These are phyloP conservation scores for Jacana jacana DNA, from an alignment of 2,113 vertebrate genomes.

Conservation along the genomic window DNA sequence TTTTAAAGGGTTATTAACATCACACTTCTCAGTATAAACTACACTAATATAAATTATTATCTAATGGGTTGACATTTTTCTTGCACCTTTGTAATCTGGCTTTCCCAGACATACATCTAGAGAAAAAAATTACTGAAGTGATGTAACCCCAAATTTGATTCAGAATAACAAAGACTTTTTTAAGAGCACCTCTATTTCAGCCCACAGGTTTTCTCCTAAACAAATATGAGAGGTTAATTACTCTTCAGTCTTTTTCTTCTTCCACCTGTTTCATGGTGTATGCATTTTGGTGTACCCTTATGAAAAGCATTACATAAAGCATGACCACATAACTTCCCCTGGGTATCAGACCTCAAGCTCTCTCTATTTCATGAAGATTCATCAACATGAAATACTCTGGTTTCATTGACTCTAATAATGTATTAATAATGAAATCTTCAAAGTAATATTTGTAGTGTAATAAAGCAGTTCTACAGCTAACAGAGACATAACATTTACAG, in stretches of 20 bases:
- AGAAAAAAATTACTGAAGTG: background rate
- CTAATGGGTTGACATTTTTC: background rate
- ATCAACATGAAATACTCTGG: background rate
- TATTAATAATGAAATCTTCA: background rate
- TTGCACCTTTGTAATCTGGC: background rate
- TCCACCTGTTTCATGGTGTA: background rate
- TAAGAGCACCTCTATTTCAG: background rate
- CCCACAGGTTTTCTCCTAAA: background rate
- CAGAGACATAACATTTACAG: background rate
- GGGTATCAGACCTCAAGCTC: background rate
- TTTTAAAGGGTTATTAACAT: background rate
- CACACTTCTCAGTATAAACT: background rate
- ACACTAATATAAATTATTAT: background rate
- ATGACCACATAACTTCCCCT: rapidly evolving
- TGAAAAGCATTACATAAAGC: background rate
- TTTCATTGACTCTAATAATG: background rate
- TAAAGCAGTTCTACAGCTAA: background rate
- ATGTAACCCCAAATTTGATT: background rate
- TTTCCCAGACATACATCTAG: background rate
- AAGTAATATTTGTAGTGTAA: background rate
- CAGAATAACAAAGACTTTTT: background rate
- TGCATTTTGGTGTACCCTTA: background rate
- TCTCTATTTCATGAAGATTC: background rate
- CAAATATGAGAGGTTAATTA: background rate
- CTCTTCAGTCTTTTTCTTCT: background rate